Conservation (phyloP, 2,797 vertebrate species). For the Loris lydekkerianus region DNA sequence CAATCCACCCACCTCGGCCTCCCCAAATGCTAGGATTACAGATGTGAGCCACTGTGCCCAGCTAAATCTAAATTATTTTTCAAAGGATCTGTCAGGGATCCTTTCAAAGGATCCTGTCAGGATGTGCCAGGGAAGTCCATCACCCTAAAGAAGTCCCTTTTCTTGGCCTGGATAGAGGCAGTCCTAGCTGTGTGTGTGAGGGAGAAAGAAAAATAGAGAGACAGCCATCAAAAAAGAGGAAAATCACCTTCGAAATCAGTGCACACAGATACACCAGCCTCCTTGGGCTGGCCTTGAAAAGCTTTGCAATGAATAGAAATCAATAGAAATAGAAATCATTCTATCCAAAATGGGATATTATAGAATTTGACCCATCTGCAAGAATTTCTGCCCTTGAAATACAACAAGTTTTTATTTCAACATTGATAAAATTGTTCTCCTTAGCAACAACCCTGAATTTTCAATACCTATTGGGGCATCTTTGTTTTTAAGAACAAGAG, state of each 20-base stretch:
- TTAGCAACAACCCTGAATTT: background rate
- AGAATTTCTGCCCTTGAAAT: background rate
- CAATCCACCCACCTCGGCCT: no score
- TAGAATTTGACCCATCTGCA: background rate
- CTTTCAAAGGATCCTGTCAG: no score
- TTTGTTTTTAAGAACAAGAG: conserved; percentile 14
- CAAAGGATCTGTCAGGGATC: background rate
- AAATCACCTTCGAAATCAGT: background rate
- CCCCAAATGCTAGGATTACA: no score
- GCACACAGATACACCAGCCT: no score
- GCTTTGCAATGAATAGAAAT: background rate
- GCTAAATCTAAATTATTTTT: background rate
- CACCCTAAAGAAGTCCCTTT: background rate
- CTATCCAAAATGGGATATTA: background rate
- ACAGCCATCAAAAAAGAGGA: background rate
- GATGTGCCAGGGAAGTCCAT: background rate
- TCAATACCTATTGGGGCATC: background rate
- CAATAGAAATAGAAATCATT: background rate
- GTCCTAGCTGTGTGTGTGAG: background rate
- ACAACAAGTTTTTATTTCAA: background rate
- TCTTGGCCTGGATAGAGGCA: background rate
- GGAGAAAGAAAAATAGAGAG: background rate
- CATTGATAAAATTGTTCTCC: background rate
- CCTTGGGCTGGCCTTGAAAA: background rate
- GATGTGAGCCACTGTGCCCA: background rate